phyloP scores from a whole-genome alignment of 2,113 vertebrate genomes.

The Pterocles gutturalis region DNA sequence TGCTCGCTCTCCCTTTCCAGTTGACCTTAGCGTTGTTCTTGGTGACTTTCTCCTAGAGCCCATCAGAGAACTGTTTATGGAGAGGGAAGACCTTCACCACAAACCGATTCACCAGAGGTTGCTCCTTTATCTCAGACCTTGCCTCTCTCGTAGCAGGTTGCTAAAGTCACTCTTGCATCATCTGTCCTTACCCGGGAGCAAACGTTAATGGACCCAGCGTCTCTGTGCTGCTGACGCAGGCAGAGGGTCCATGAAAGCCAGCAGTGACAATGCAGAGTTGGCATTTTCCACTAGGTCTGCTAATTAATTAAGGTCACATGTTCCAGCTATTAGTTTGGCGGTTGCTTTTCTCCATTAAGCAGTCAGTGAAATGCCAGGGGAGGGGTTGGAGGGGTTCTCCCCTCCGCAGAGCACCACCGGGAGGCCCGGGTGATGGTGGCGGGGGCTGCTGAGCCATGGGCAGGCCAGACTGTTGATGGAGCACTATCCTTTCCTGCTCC shows the following conservation, averaged over 20 bases:
- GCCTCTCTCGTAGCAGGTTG: neutral
- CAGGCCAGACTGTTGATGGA: neutral
- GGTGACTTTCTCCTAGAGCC: neutral
- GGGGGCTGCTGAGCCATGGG: rapidly evolving
- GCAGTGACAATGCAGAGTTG: constrained; percentile 44
- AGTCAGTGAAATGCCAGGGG: neutral
- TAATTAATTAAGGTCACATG: constrained; percentile 48
- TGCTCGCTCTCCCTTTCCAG: neutral
- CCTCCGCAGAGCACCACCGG: neutral
- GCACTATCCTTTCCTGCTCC: neutral
- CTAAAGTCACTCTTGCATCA: neutral
- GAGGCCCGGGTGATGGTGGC: rapidly evolving
- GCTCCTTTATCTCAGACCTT: neutral
- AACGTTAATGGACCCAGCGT: neutral
- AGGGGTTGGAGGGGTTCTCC: neutral
- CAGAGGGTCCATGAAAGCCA: constrained; percentile 33
- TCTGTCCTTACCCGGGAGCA: neutral
- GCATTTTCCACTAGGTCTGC: constrained; percentile 34
- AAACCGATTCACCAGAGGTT: neutral
- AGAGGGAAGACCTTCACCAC: neutral
- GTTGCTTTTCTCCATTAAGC: neutral
- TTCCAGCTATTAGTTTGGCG: constrained; percentile 11
- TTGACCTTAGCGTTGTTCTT: constrained; percentile 37
- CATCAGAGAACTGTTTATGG: rapidly evolving
- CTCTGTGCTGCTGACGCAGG: constrained; percentile 4